phyloP scores from a whole-genome alignment of 2,888 invertebrate species.

The Nudaria mundana region DNA sequence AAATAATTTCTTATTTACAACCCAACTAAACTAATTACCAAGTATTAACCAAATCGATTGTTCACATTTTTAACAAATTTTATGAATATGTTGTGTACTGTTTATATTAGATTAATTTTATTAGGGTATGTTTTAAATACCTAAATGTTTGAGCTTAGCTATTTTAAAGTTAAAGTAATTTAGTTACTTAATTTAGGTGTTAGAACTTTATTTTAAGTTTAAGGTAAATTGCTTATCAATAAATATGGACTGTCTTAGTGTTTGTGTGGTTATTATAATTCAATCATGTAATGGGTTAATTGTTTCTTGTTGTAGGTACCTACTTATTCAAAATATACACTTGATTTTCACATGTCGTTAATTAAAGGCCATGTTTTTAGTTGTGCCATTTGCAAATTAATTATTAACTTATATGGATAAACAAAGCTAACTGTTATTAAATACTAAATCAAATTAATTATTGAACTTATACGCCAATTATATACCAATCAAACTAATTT shows the following conservation, averaged over 20 bases:
- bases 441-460: background rate
- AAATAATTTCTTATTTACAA: slow-evolving; percentile 40
- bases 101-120: slow-evolving; percentile 62
- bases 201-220: slow-evolving; percentile 39
- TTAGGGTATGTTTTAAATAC: slow-evolving; percentile 61
- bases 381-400: slow-evolving; percentile 42
- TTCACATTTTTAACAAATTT: slow-evolving; percentile 75
- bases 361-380: slow-evolving; percentile 34
- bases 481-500: slow-evolving; percentile 11
- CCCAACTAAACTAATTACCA: slow-evolving; percentile 49
- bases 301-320: slow-evolving; percentile 12
- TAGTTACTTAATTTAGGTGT: slow-evolving; percentile 44
- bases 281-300: slow-evolving; percentile 11
- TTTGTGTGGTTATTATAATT: slow-evolving; percentile 22
- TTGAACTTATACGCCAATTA: slow-evolving; percentile 1
- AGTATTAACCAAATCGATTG: slow-evolving; percentile 76
- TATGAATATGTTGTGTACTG: slow-evolving; percentile 72
- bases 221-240: slow-evolving; percentile 20
- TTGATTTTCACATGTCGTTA: slow-evolving; percentile 2
- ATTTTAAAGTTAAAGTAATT: slow-evolving; percentile 42
- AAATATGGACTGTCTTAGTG: slow-evolving; percentile 25
- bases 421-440: too few relatives aligned
- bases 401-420: too few relatives aligned
- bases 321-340: background rate
- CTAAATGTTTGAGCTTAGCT: slow-evolving; percentile 48